These are phyloP conservation scores for Drosophila lini DNA, from an alignment of 1,140 invertebrate genomes.

Conservation along the genomic window DNA sequence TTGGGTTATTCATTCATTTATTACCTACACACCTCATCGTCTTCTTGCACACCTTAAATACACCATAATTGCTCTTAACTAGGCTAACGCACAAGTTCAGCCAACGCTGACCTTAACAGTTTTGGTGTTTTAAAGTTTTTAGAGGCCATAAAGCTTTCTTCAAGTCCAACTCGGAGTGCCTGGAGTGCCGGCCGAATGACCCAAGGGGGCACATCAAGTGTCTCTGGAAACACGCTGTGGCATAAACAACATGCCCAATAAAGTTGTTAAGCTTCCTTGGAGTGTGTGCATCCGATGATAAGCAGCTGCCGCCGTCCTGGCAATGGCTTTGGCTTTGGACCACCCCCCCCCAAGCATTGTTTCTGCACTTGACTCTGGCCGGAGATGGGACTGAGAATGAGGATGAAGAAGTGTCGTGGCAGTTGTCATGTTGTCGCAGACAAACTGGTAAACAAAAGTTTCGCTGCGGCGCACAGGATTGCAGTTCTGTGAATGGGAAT, in stretches of 20 bases:
- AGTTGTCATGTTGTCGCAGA: constrained; percentile 39
- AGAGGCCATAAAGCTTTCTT: constrained; percentile 6
- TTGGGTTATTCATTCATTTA: background rate
- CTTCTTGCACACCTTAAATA: background rate
- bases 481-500: constrained; percentile 14
- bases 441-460: constrained; percentile 44
- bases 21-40: background rate
- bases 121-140: constrained; percentile 1
- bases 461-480: constrained; percentile 4
- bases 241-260: constrained; percentile 46
- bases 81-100: constrained; percentile 5
- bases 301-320: constrained; percentile 28
- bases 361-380: constrained; percentile 42
- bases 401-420: constrained; percentile 17
- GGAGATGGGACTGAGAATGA: background rate
- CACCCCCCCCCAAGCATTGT: constrained; percentile 19
- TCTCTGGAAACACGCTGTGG: constrained; percentile 28
- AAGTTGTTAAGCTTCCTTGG: constrained; percentile 27
- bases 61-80: constrained; percentile 9
- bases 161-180: background rate
- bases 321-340: constrained; percentile 16
- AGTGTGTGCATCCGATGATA: constrained; percentile 33
- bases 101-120: constrained; percentile 2
- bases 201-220: constrained; percentile 23
- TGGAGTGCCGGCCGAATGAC: constrained; percentile 23